These are phyloP conservation scores for Paedocypris sp. DNA, from an alignment of 2,113 vertebrate species.

Conservation along the genomic window DNA sequence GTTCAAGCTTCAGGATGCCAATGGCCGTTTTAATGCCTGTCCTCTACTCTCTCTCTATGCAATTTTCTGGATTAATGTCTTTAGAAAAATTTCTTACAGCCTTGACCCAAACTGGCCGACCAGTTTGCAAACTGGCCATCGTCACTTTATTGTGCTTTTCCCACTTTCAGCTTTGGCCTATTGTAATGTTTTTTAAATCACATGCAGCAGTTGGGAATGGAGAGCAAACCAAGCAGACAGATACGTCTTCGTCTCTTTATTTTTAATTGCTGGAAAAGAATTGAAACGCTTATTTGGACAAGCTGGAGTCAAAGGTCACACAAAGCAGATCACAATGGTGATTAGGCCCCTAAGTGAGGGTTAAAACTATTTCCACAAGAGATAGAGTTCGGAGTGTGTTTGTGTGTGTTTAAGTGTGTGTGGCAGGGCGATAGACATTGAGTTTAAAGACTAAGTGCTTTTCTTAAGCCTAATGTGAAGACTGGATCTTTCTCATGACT, in stretches of 20 bases:
- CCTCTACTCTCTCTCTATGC: constrained; percentile 11
- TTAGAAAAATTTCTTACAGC: no score
- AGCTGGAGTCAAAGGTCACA: constrained; percentile 53
- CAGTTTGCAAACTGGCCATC: no score
- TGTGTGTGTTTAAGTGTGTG: not conserved
- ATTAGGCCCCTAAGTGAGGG: constrained; percentile 51
- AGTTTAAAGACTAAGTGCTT: not conserved
- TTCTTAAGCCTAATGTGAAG: not conserved
- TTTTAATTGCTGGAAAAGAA: constrained; percentile 49
- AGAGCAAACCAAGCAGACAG: no score
- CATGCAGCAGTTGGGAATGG: no score
- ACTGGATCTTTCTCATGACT: not conserved
- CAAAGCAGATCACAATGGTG: constrained; percentile 51
- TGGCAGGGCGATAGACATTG: not conserved
- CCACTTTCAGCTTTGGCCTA: no score
- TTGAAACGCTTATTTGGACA: constrained; percentile 57
- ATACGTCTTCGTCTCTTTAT: constrained; percentile 56
- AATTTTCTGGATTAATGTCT: no score
- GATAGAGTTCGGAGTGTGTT: constrained; percentile 20
- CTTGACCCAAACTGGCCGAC: no score
- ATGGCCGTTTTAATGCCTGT: constrained; percentile 38
- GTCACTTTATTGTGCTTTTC: no score
- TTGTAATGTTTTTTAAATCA: no score
- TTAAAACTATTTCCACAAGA: constrained; percentile 16
- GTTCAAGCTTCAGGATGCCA: constrained; percentile 22